These are phyloP conservation scores for Euura lappo DNA, from an alignment of 1,140 invertebrate genomes.

Conservation along the genomic window DNA sequence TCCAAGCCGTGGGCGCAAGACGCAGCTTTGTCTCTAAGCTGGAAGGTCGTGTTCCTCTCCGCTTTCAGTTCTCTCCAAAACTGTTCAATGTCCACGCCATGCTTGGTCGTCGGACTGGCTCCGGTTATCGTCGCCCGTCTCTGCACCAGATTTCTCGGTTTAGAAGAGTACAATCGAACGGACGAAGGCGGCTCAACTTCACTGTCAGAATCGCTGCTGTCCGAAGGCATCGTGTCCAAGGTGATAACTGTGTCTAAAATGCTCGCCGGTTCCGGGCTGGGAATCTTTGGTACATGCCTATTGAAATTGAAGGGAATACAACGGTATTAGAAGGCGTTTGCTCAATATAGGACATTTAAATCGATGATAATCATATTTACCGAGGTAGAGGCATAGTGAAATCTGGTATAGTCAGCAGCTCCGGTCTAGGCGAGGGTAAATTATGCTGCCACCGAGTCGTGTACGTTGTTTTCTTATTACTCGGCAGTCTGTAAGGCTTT, in stretches of 20 bases:
- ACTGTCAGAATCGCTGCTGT: slow-evolving; percentile 52
- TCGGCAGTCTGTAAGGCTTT: slow-evolving; percentile 78
- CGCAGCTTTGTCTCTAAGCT: slow-evolving; percentile 68
- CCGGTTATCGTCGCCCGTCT: slow-evolving; percentile 88
- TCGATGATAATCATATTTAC: slow-evolving; percentile 46
- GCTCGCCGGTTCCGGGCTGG: slow-evolving; percentile 48
- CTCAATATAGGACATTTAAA: background rate
- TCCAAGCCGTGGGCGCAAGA: slow-evolving; percentile 76
- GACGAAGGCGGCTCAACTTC: slow-evolving; percentile 50
- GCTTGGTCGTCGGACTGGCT: slow-evolving; percentile 74
- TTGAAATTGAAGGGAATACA: too few species aligned
- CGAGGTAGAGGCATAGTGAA: slow-evolving; percentile 67
- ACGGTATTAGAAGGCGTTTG: too few species aligned
- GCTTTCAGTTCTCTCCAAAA: slow-evolving; percentile 73
- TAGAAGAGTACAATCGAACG: slow-evolving; percentile 73
- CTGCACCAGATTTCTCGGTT: slow-evolving; percentile 76
- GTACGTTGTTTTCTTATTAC: slow-evolving; percentile 72
- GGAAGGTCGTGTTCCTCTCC: slow-evolving; percentile 59
- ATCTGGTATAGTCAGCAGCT: slow-evolving; percentile 70
- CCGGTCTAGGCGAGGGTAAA: slow-evolving; percentile 70
- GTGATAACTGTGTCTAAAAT: slow-evolving; percentile 50
- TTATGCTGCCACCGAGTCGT: slow-evolving; percentile 72
- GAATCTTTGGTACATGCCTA: slow-evolving; percentile 47
- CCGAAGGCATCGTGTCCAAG: slow-evolving; percentile 49
- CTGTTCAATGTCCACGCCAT: slow-evolving; percentile 72